These are phyloP conservation scores for Drosophila anomelani DNA, from an alignment of 2,888 invertebrate species.

Conservation along the genomic window DNA sequence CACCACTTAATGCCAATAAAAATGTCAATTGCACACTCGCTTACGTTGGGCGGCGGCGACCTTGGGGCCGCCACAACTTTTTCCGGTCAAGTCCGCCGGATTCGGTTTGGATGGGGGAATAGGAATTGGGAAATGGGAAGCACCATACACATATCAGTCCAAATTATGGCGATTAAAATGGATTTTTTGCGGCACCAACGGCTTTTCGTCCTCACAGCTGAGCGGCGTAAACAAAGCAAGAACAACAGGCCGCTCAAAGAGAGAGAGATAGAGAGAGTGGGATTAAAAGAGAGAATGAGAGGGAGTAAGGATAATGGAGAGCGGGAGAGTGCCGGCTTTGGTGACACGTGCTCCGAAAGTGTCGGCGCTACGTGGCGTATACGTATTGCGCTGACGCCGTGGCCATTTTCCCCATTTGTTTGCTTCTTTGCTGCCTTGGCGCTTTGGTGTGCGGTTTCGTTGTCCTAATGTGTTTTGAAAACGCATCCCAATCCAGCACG, in stretches of 20 bases:
- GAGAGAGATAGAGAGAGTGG: conserved; percentile 13
- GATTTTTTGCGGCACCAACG: conserved; percentile 56
- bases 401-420: conserved; percentile 57
- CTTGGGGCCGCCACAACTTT: conserved; percentile 30
- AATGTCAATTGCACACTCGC: conserved; percentile 46
- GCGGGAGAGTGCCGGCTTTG: conserved; percentile 46
- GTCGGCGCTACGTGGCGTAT: conserved; percentile 62
- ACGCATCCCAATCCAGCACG: conserved; percentile 61
- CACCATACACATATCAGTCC: conserved; percentile 21
- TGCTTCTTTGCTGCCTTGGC: conserved; percentile 3
- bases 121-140: background rate
- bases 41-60: conserved; percentile 17
- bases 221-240: conserved; percentile 70
- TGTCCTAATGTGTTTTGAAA: conserved; percentile 63
- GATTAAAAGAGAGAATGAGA: conserved; percentile 13
- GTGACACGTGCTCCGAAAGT: conserved; percentile 65
- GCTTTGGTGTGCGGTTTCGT: conserved; percentile 13
- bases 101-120: conserved; percentile 1
- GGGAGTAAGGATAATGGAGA: conserved; percentile 2
- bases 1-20: conserved; percentile 48
- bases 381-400: conserved; percentile 77
- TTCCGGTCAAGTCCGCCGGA: conserved; percentile 41
- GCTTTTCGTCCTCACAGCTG: conserved; percentile 61
- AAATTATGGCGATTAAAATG: conserved; percentile 57
- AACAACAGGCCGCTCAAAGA: conserved; percentile 43